These are phyloP conservation scores for Carduelis carduelis DNA, from an alignment of 2,797 vertebrate genomes.

Conservation along the genomic window DNA sequence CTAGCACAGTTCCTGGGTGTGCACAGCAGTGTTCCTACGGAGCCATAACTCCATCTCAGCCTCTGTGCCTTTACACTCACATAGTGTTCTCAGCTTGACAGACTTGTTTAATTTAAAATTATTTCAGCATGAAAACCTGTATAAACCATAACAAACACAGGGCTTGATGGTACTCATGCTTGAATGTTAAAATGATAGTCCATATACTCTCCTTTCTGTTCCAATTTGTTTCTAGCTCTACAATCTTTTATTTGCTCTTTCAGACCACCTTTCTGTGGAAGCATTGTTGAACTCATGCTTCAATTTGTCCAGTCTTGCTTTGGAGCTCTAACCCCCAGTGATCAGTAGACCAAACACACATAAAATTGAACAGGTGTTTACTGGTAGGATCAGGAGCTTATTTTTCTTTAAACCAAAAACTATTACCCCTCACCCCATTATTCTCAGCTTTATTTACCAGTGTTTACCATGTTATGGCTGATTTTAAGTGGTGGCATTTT, in stretches of 20 bases:
- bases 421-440: neutral
- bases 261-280: neutral
- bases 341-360: neutral
- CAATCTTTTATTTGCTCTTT: neutral
- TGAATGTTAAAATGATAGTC: neutral
- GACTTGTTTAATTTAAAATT: neutral
- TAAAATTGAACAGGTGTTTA: neutral
- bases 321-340: neutral
- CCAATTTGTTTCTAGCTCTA: neutral
- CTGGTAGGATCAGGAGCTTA: neutral
- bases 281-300: neutral
- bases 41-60: neutral
- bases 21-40: neutral
- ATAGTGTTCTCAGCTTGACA: neutral
- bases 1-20: neutral
- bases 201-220: neutral
- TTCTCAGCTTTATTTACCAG: neutral
- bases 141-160: neutral
- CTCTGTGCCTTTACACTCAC: neutral
- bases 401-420: neutral
- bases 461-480: neutral
- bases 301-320: neutral
- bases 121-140: neutral
- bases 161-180: neutral
- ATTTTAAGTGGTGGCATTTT: neutral